Base-by-base conservation (phyloP, 2,113 vertebrate genomes). In the Nasalis larvatus region DNA sequence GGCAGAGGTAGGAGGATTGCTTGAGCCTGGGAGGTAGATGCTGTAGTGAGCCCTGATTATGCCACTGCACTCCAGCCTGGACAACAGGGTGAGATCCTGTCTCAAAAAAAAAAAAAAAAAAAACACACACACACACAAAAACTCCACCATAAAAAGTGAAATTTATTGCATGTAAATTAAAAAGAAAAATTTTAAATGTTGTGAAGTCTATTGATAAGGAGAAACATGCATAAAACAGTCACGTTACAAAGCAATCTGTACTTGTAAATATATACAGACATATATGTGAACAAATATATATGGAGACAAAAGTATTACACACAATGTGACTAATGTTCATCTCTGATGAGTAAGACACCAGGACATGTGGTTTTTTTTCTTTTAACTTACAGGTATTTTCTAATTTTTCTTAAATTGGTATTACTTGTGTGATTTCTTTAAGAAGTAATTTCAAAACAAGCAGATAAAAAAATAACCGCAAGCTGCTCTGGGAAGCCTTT, bases 371-470 rank as follows among this genome's bases (percentile, higher is more conserved):
- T 49, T 32, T 69, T 74, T 77, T 35, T 89, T 81, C 71, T 94
- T 92, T 80, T 69, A 90, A 84, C 21, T 81, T 86, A 86, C 45
- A 21, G 40, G 14, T 37, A 42, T 52, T 96, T 94, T 96, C 66
- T 63, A 32, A 32, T 82, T 77, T 89, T 86, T 89, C 42, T 10
- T 49, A 49, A 49, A 77, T 35, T 87, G 60, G 73, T 40, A n/a
- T 60, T 95, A 47, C 40, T 54, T 81, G 25, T 52, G 56, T 87
- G 71, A 74, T 91, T 86, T 86, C 78, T 69, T 95, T 89, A 73
- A 89, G 52, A 88, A 95, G 56, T 76, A 69, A 69, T 37, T 76
- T 93, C n/a, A 49, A 91, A 89, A 86, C 35, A 74, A 94, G 27
- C 21, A 71, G 54, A 52, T 90, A 84, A 82, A 89, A 80, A 87